Conservation (phyloP, 2,113 vertebrate genomes). For the Quiscalus mexicanus region DNA sequence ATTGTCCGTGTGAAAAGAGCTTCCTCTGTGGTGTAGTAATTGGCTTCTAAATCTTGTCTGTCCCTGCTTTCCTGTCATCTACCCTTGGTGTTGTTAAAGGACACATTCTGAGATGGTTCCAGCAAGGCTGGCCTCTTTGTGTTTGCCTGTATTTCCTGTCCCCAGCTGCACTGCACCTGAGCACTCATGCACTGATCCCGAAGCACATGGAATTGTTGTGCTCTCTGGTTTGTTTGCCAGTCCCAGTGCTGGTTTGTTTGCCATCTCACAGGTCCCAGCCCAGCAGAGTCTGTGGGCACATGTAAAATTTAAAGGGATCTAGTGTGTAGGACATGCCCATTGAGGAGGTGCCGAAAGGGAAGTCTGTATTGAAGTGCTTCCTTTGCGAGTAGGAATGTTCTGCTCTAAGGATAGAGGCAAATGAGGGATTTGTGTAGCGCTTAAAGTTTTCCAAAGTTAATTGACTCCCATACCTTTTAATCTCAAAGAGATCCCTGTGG, state of each 20-base stretch:
- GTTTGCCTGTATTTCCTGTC: fast-evolving
- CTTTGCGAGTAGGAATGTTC: not conserved
- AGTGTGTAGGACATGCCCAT: fast-evolving
- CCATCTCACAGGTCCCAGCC: not conserved
- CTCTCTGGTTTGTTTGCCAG: not conserved
- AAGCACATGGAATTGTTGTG: not conserved
- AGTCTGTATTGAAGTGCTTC: not conserved
- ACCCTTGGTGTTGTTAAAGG: not conserved
- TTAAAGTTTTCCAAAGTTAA: not conserved
- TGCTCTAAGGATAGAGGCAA: not conserved
- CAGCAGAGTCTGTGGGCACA: not conserved
- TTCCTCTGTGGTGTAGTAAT: not conserved
- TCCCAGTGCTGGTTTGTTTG: not conserved
- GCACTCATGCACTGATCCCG: not conserved
- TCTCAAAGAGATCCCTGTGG: not conserved
- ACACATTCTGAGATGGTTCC: fast-evolving
- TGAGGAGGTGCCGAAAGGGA: not conserved
- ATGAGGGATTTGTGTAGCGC: not conserved
- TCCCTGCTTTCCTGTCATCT: not conserved
- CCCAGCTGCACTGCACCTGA: not conserved
- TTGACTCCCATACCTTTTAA: not conserved
- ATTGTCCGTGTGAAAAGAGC: not conserved
- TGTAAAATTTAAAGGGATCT: not conserved
- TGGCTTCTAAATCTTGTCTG: not conserved
- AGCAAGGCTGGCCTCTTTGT: not conserved